phyloP scores from a whole-genome alignment of 2,797 vertebrate species.

The Xenentodon cancila region DNA sequence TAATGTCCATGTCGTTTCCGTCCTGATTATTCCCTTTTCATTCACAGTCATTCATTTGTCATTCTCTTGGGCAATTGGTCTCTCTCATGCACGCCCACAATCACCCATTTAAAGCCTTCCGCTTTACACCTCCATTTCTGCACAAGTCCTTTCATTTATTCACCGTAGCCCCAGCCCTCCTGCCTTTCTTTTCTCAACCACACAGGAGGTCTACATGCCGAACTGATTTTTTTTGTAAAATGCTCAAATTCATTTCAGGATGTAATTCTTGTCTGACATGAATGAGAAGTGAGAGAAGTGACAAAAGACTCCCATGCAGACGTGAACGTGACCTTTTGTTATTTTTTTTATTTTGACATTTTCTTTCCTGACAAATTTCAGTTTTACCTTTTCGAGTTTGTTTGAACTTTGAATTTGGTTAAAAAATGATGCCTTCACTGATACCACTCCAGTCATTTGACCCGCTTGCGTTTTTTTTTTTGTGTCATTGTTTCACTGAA shows the following conservation, averaged over 20 bases:
- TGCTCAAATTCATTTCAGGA: conserved; percentile 30
- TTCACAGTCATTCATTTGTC: background rate
- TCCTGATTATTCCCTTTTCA: background rate
- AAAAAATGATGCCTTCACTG: conserved; percentile 13
- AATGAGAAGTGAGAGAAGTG: conserved; percentile 28
- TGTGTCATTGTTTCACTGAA: conserved; percentile 15
- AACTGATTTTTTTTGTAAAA: conserved; percentile 14
- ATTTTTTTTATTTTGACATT: background rate
- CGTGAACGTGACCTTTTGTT: too few species aligned
- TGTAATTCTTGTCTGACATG: conserved; percentile 23
- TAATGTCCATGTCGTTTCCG: background rate
- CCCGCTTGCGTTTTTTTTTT: conserved; percentile 24
- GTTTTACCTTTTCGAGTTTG: conserved; percentile 14
- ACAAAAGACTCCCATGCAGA: conserved; percentile 21
- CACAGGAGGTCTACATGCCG: conserved; percentile 9
- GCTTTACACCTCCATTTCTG: conserved; percentile 12
- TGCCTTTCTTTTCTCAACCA: background rate
- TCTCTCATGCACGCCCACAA: conserved; percentile 17
- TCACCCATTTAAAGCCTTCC: conserved; percentile 22
- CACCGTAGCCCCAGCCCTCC: background rate
- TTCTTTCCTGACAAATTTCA: conserved; percentile 27
- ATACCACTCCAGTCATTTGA: conserved; percentile 34
- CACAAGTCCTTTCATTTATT: conserved; percentile 36
- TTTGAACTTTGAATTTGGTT: too few species aligned
- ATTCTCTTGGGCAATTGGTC: conserved; percentile 11